These are phyloP conservation scores for Phasia obesa DNA, from an alignment of 2,888 invertebrate species.

Conservation along the genomic window DNA sequence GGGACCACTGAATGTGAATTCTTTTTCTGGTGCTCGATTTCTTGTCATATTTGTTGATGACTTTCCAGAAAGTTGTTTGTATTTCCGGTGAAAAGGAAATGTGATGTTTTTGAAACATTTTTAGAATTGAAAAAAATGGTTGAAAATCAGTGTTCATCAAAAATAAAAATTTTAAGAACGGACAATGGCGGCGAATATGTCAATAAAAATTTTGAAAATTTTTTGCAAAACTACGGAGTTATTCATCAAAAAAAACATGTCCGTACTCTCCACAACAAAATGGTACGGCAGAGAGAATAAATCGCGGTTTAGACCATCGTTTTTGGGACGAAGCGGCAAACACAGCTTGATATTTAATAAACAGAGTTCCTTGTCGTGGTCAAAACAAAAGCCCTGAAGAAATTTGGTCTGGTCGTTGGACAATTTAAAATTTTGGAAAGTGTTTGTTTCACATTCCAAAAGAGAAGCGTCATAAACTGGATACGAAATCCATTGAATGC, in stretches of 20 bases:
- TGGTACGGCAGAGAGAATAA: slow-evolving; percentile 69
- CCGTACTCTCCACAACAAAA: slow-evolving; percentile 72
- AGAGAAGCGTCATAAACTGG: slow-evolving; percentile 53
- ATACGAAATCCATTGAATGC: slow-evolving; percentile 24
- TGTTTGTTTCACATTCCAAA: slow-evolving; percentile 55
- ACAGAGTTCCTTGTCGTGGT: slow-evolving; percentile 32
- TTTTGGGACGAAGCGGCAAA: slow-evolving; percentile 55
- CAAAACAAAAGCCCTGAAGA: slow-evolving; percentile 33
- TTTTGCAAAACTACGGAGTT: slow-evolving; percentile 67
- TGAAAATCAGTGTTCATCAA: slow-evolving; percentile 70
- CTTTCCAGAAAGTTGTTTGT: slow-evolving; percentile 37
- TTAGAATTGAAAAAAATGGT: slow-evolving; percentile 66
- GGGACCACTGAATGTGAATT: slow-evolving; percentile 8
- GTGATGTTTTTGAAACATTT: slow-evolving; percentile 67
- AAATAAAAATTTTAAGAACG: slow-evolving; percentile 67
- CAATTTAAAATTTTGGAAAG: no score
- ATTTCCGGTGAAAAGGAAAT: slow-evolving; percentile 64
- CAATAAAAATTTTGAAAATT: slow-evolving; percentile 28
- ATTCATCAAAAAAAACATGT: slow-evolving; percentile 70
- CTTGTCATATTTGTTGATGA: slow-evolving; percentile 13
- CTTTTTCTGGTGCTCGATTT: not conserved
- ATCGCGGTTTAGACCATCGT: slow-evolving; percentile 70
- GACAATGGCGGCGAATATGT: slow-evolving; percentile 69
- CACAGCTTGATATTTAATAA: slow-evolving; percentile 31
- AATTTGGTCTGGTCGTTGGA: slow-evolving; percentile 58